A percentile compares a stretch with the other conserved stretches of the same genome.
phyloP scores from a whole-genome alignment of 1,140 invertebrate genomes.

The Tetragonula clypearis region DNA sequence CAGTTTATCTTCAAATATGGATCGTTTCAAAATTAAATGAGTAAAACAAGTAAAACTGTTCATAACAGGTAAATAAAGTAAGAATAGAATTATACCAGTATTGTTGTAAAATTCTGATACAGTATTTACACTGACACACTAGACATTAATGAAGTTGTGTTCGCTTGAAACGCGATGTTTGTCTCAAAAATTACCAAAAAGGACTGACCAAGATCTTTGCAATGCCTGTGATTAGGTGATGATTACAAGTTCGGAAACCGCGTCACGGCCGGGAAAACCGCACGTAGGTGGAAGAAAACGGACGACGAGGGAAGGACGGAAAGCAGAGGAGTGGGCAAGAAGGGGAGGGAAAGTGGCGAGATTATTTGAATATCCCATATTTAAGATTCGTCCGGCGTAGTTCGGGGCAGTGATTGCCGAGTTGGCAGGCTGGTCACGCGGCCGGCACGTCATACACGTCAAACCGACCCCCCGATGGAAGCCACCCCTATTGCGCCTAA shows the following conservation, averaged over 20 bases:
- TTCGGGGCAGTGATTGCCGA: slow-evolving; percentile 79
- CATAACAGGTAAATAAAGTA: no score
- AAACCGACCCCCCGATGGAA: slow-evolving; percentile 73
- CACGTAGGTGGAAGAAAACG: neutral
- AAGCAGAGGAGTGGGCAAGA: neutral
- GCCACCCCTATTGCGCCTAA: slow-evolving; percentile 65
- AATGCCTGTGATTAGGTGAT: neutral
- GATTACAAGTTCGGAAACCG: neutral
- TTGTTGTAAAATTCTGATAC: no score
- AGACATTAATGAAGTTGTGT: no score
- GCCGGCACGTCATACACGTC: slow-evolving; percentile 81
- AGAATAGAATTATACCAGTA: no score
- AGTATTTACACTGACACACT: no score
- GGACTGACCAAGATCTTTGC: no score
- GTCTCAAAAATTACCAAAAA: neutral
- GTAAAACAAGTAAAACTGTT: no score
- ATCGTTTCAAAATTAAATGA: no score
- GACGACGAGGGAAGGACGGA: slow-evolving; percentile 1
- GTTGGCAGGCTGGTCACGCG: slow-evolving; percentile 80
- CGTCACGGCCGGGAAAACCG: slow-evolving; percentile 1
- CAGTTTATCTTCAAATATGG: no score
- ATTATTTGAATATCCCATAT: slow-evolving; percentile 81
- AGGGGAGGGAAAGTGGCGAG: slow-evolving; percentile 43
- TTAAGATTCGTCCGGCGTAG: slow-evolving; percentile 80
- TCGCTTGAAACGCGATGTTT: neutral